phyloP scores from a whole-genome alignment of 2,888 invertebrate species.

The Epirrhoe alternata region DNA sequence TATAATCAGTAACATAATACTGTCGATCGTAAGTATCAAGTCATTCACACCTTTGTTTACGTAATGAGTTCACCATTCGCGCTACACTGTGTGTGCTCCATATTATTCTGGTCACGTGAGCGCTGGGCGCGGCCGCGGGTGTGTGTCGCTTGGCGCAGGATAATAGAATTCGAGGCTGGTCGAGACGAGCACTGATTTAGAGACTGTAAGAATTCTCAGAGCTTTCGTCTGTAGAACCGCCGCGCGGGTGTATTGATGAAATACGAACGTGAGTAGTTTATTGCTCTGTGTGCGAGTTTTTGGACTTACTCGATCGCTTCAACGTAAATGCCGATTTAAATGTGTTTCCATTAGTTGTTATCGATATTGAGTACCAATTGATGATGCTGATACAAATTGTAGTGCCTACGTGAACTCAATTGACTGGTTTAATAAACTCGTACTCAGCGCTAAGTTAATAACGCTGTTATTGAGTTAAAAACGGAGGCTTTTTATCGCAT shows the following conservation, averaged over 20 bases:
- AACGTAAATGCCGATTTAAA: too few relatives aligned
- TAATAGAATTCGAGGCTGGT: neutral
- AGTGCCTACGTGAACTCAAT: too few relatives aligned
- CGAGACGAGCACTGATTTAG: neutral
- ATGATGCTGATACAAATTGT: too few relatives aligned
- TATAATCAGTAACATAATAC: too few relatives aligned
- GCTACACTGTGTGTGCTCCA: neutral
- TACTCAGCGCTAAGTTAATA: neutral
- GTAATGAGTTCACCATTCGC: neutral
- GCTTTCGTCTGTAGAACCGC: neutral
- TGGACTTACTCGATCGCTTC: too few relatives aligned
- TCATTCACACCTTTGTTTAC: neutral
- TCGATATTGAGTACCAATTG: too few relatives aligned
- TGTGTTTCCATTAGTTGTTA: too few relatives aligned
- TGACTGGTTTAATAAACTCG: too few relatives aligned
- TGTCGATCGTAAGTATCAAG: too few relatives aligned
- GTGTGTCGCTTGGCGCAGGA: too few relatives aligned
- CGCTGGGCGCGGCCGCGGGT: neutral
- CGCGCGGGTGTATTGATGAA: neutral
- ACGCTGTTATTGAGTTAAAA: neutral
- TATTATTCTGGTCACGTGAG: neutral
- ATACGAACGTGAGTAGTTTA: too few relatives aligned
- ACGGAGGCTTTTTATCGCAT: neutral
- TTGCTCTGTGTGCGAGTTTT: too few relatives aligned
- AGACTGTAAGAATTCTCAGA: neutral